Percentiles rank a stretch among this genome's conserved stretches.
phyloP scores from a whole-genome alignment of 2,797 vertebrate genomes.

The Corythornis leucogaster region DNA sequence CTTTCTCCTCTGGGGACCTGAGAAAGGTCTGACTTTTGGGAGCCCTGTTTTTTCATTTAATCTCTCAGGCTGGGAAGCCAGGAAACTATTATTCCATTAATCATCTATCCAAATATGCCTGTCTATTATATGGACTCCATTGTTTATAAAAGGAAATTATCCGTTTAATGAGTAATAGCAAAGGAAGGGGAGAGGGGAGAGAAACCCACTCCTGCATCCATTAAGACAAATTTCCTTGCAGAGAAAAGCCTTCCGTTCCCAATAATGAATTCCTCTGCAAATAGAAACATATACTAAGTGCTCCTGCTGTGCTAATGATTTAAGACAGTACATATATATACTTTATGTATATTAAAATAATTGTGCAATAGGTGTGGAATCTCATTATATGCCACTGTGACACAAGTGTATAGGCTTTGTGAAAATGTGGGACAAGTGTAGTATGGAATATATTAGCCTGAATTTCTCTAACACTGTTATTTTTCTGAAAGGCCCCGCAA shows the following conservation, averaged over 20 bases:
- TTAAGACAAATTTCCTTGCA: not conserved
- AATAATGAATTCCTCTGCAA: constrained; percentile 19
- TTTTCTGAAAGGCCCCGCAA: not conserved
- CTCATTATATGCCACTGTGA: not conserved
- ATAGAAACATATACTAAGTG: not conserved
- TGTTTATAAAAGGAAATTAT: constrained; percentile 66
- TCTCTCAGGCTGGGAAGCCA: not conserved
- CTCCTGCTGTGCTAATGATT: not conserved
- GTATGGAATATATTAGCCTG: not conserved
- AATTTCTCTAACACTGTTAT: not conserved
- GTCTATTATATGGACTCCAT: not conserved
- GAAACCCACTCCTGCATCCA: not conserved
- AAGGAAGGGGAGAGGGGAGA: not conserved
- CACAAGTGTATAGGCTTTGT: not conserved
- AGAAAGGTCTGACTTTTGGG: not conserved
- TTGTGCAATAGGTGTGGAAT: not conserved
- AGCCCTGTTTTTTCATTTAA: constrained; percentile 3
- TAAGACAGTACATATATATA: not conserved
- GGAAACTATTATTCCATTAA: constrained; percentile 33
- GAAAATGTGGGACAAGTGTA: not conserved
- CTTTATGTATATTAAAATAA: not conserved
- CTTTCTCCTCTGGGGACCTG: not conserved
- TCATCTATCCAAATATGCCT: constrained; percentile 9
- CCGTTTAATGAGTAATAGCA: constrained; percentile 31
- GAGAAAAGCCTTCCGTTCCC: not conserved